Conservation (phyloP, 2,797 vertebrate species). For the Cossypha niveicapilla region DNA sequence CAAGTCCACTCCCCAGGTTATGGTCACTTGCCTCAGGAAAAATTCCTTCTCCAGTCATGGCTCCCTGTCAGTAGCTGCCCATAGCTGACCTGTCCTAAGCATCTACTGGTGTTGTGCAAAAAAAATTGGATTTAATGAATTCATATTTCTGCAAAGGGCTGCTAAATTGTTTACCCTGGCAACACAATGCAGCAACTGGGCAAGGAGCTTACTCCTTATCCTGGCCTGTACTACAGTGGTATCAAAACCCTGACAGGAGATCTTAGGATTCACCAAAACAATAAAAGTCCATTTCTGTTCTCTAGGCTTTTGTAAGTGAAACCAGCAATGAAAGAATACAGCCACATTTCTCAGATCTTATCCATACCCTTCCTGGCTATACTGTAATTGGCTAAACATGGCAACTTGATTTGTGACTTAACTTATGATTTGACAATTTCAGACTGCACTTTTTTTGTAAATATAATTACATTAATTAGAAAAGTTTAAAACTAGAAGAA, state of each 20-base stretch:
- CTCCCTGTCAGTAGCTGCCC: background rate
- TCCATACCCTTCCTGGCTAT: background rate
- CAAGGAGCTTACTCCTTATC: background rate
- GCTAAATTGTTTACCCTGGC: background rate
- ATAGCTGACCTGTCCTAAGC: background rate
- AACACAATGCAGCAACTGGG: background rate
- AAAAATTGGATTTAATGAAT: background rate
- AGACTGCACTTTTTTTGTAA: background rate
- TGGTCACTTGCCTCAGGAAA: background rate
- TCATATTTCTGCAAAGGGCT: background rate
- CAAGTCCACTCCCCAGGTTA: background rate
- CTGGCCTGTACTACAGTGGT: fast-evolving
- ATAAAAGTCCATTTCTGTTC: background rate
- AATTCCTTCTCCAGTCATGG: background rate
- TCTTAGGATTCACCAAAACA: background rate
- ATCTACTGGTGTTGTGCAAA: background rate
- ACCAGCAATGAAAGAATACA: background rate
- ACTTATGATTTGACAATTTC: background rate
- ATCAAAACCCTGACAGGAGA: background rate
- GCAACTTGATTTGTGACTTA: background rate
- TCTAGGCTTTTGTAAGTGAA: background rate
- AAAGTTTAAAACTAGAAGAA: background rate
- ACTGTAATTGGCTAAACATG: background rate
- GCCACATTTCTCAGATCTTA: background rate
- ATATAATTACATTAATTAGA: background rate